Evolutionary conservation across 2,888 invertebrate genomes (phyloP), one percentile per base, ranked within the genome.

Genomic region (Volucella inanis): DNA sequence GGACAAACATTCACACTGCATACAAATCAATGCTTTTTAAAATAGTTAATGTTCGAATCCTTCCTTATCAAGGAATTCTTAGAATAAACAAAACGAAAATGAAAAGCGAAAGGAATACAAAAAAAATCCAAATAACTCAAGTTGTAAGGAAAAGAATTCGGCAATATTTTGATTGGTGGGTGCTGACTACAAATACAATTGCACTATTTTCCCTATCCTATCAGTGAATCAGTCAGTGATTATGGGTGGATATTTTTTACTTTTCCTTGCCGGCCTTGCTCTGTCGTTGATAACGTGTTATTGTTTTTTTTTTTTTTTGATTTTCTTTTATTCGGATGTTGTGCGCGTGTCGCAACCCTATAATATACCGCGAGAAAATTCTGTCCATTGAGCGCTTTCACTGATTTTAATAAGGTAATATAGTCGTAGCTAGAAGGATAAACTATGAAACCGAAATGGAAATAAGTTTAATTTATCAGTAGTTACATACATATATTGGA

Each of bases 81-180:
- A 31, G 31, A 31, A 31, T 31, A 31, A 31, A 31, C 31, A 31
- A 31, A 31, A 31, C 31, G 31, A 31, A 6, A 31, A 31, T 31
- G 31, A 31, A 45, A 45, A 18, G n/a, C 15, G 12, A 47, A 52
- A n/a, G n/a, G 31, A 31, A 52, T 31, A 61, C 22, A n/a, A n/a
- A 3, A 15, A 47, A 62, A 47, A 43, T 62, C 64, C 11, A 14
- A 38, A 22, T 47, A 22, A 61, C 59, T 43, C 41, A 41, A 38
- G 41, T 55, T 55, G 15, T 9, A 47, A 8, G 41, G 11, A 39
- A 45, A 65, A 61, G 43, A 61, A 74, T 74, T 80, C 15, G 41
- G 59, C 71, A 82, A 67, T 9, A 22, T 39, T 82, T 45, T 76
- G 70, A 82, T 82, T 82, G 81, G 81, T 76, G 54, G 80, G 0